Conservation (phyloP, 1,140 invertebrate genomes). For the Medauroidea extradentata region DNA sequence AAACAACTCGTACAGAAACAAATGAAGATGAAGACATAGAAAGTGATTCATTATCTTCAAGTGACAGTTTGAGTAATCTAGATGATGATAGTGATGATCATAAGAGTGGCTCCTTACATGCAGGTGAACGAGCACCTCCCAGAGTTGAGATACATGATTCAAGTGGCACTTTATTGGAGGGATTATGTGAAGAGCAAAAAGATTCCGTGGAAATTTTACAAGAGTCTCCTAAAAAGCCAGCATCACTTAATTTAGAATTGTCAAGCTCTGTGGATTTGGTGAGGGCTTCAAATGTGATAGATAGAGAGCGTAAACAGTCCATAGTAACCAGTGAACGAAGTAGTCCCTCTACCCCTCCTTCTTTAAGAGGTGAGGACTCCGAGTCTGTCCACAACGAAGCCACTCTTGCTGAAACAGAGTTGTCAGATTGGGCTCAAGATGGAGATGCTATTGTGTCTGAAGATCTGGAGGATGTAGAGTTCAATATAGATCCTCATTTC, state of each 20-base stretch:
- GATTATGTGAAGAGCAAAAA: constrained; percentile 45
- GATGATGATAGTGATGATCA: constrained; percentile 23
- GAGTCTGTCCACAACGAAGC: constrained; percentile 47
- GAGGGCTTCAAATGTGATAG: constrained; percentile 4
- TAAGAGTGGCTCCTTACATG: not conserved
- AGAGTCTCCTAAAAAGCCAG: no score
- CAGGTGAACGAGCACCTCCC: constrained; percentile 35
- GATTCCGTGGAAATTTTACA: no score
- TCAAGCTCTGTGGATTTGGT: no score
- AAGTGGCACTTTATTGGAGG: constrained; percentile 57
- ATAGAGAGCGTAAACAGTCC: not conserved
- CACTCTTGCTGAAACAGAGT: constrained; percentile 70
- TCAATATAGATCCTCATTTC: constrained; percentile 52
- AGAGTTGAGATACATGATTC: constrained; percentile 62
- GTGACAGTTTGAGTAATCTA: constrained; percentile 31
- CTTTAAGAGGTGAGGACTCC: constrained; percentile 44
- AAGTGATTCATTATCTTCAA: constrained; percentile 58
- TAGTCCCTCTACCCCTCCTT: constrained; percentile 42
- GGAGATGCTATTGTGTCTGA: constrained; percentile 62
- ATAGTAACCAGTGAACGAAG: constrained; percentile 43
- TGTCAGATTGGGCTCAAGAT: constrained; percentile 80
- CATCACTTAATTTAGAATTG: no score
- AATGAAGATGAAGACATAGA: constrained; percentile 48
- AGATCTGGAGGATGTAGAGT: constrained; percentile 62
- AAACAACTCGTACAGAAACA: constrained; percentile 39